Conservation (phyloP, 2,797 vertebrate species). For the Dermochelys coriacea region DNA sequence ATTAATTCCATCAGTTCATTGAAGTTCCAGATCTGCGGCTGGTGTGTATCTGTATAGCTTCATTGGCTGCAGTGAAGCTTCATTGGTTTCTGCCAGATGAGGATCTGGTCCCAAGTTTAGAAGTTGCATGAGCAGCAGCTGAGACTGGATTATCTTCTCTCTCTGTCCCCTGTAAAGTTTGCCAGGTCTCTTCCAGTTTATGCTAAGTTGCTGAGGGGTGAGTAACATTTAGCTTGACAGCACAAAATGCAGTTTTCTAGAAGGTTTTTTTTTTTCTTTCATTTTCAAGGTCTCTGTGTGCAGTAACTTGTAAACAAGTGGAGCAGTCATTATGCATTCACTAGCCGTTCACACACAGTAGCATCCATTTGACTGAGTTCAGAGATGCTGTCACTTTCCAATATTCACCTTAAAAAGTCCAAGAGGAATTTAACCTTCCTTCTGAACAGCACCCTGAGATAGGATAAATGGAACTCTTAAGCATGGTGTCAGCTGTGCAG, state of each 20-base stretch:
- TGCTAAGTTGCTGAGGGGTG: background rate
- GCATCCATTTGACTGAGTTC: background rate
- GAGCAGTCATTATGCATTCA: background rate
- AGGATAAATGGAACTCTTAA: background rate
- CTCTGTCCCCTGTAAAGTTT: background rate
- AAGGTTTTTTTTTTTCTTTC: background rate
- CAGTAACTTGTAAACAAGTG: background rate
- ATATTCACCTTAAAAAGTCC: background rate
- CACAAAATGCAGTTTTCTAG: background rate
- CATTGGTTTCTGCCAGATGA: background rate
- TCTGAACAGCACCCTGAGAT: background rate
- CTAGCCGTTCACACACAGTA: background rate
- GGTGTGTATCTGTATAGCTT: background rate
- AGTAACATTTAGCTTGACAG: background rate
- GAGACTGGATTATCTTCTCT: background rate
- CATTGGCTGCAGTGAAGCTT: background rate
- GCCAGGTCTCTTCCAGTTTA: background rate
- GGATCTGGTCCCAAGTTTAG: background rate
- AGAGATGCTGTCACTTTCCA: background rate
- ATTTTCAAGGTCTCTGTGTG: background rate
- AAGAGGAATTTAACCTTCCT: background rate
- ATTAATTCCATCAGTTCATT: too few relatives aligned
- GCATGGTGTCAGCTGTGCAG: background rate
- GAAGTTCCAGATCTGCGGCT: too few relatives aligned
- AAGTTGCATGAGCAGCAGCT: background rate